Evolutionary conservation across 2,888 invertebrate species (phyloP).

Genomic region (Heliconius aoede): DNA sequence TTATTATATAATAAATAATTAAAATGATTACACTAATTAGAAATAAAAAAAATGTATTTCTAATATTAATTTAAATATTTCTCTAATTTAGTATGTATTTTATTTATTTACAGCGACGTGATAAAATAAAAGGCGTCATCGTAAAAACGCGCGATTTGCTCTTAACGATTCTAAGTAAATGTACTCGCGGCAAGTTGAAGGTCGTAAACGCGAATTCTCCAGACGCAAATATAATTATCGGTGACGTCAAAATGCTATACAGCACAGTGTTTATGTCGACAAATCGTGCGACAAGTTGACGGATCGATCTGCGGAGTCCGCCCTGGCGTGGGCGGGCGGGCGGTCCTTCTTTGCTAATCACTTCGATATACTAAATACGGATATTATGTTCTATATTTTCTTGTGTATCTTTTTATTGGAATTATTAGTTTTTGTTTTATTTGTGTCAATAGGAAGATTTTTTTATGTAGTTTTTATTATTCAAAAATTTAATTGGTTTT

Average conservation of each 20-base stretch:
- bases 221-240: constrained; percentile 29
- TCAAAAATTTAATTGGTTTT: neutral
- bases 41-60: too few species aligned
- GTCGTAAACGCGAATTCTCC: constrained; percentile 34
- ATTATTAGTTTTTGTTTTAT: neutral
- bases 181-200: constrained; percentile 41
- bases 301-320: constrained; percentile 37
- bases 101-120: neutral
- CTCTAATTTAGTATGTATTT: too few species aligned
- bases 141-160: neutral
- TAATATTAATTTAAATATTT: too few species aligned
- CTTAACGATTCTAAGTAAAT: constrained; percentile 19
- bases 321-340: constrained; percentile 40
- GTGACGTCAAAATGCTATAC: constrained; percentile 38
- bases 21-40: too few species aligned
- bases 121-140: constrained; percentile 6
- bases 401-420: neutral
- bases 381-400: neutral
- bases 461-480: neutral
- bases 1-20: too few species aligned
- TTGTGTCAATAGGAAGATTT: neutral
- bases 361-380: neutral
- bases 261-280: constrained; percentile 22
- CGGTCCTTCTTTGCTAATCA: constrained; percentile 8
- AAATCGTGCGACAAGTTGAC: constrained; percentile 35